Base-by-base conservation (phyloP, 2,113 vertebrate species). In the Leptobrachium ailaonicum region DNA sequence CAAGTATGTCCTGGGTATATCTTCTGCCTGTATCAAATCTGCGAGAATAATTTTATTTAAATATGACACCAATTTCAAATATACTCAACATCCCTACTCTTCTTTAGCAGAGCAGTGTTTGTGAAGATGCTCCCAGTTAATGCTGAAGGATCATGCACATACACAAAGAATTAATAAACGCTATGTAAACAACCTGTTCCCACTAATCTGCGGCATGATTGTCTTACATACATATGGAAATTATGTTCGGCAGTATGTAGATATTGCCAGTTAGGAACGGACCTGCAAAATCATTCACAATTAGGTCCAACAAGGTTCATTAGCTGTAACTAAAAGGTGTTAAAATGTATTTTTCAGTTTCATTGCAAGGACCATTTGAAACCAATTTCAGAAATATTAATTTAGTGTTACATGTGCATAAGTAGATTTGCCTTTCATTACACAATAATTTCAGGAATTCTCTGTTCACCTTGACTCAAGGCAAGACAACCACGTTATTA, bases 381-480 rank as follows among this genome's bases (percentile, higher is more conserved):
- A 43, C 43, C 42, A 58, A 60, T 70, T 60, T 47, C 13, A 47
- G 8, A 68, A 64, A 4, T 12, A 68, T 68, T 77, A 58, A 56
- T 4, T 58, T 58, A 3, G 44, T 60, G 32, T 77, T 69, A 58
- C 8, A 44, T 45, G 53, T n/a, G 45, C 66, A 69, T 66, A 68
- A 68, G 40, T 68, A 54, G 5, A 40, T 64, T 13, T 32, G 10
- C 13, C 7, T 45, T 53, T 68, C 41, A 73, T 80, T 67, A 73
- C 70, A 14, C 44, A 47, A 20, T 67, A 66, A 67, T 73, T 62
- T 13, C 20, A 74, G 42, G 10, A 58, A 47, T 43, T 54, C 66
- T 74, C 63, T 7, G 32, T 32, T 71, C 67, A 70, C 71, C 76
- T 47, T 11, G 13, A n/a, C 67, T 70, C 45, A 75, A 69, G 78